Evolutionary conservation across 2,888 invertebrate genomes (phyloP), one percentile per base, ranked within the genome.

Genomic region (Mantis religiosa): DNA sequence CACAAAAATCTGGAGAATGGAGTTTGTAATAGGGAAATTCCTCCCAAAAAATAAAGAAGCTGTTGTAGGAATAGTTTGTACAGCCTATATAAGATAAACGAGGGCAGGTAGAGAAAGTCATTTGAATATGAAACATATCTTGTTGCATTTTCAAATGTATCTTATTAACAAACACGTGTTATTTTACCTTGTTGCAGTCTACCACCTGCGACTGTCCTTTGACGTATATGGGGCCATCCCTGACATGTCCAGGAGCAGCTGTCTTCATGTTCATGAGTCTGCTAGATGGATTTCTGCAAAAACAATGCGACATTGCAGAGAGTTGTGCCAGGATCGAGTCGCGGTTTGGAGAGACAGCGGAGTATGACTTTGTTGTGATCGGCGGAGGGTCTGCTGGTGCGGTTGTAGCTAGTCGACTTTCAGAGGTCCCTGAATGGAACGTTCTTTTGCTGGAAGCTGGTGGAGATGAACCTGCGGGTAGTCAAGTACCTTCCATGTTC

Each of bases 291-390:
- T 90, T 89, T 88, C 84, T 90, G 83, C 84, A 88, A 14, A 82
- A 83, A 25, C 90, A 90, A 88, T 90, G 90, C 34, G 90, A 90
- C 90, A 34, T 90, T 20, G 87, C 87, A 14, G 90, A 90, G 84
- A 90, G 90, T 9, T 90, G 90, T 83, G 87, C 88, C 34, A 85
- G 90, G 7, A 88, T 90, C n/a, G n/a, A 15, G 4, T 47, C 47
- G 27, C 28, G 54, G 7, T 28, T 47, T 15, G 86, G 34, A 28
- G 54, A 41, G 25, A 28, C 27, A 93, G 95, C 14, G 94, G 81
- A 94, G 86, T 97, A 97, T 91, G 97, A 98, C 92, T 97, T 97
- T 91, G 95, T 97, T 9, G 94, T 98, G 88, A 94, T 98, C 3
- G 98, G 98, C 0, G 98, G 95, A 0, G 98, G 98, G 0, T 96